Evolutionary conservation across 2,888 invertebrate species (phyloP).

Genomic region (Drosophila mercatorum): DNA sequence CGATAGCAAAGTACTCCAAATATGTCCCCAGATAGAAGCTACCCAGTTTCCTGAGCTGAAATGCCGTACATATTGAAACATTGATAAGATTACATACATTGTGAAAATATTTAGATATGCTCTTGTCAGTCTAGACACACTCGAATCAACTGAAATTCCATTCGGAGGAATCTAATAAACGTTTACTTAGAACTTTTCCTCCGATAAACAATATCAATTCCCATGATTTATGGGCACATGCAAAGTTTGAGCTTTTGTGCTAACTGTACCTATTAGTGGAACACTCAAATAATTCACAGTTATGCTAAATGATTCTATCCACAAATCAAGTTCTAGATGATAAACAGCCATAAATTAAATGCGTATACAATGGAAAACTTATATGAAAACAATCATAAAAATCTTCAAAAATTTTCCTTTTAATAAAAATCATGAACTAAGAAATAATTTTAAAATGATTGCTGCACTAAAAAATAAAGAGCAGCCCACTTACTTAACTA

Average conservation of each 20-base stretch:
- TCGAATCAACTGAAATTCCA: constrained; percentile 1
- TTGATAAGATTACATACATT: constrained; percentile 50
- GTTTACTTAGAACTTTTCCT: background rate
- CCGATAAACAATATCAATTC: constrained; percentile 19
- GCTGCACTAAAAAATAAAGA: constrained; percentile 6
- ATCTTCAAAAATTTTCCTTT: constrained; percentile 11
- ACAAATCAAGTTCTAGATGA: constrained; percentile 28
- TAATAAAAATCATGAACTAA: constrained; percentile 32
- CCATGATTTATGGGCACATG: constrained; percentile 28
- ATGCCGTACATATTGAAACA: background rate
- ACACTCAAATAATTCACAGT: constrained; percentile 21
- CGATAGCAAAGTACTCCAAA: constrained; percentile 47
- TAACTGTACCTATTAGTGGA: constrained; percentile 20
- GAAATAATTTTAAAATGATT: constrained; percentile 9
- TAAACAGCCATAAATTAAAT: constrained; percentile 55
- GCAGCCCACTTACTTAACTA: constrained; percentile 3
- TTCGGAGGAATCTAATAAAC: constrained; percentile 9
- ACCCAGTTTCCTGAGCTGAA: constrained; percentile 21
- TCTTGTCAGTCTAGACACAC: constrained; percentile 17
- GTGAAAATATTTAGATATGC: constrained; percentile 18
- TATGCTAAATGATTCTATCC: constrained; percentile 26
- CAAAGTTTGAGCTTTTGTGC: constrained; percentile 3
- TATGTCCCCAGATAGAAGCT: constrained; percentile 45
- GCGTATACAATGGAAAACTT: constrained; percentile 8
- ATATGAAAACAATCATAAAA: background rate